Evolutionary conservation across 2,797 vertebrate genomes (phyloP).

Genomic region (Nothura maculosa): DNA sequence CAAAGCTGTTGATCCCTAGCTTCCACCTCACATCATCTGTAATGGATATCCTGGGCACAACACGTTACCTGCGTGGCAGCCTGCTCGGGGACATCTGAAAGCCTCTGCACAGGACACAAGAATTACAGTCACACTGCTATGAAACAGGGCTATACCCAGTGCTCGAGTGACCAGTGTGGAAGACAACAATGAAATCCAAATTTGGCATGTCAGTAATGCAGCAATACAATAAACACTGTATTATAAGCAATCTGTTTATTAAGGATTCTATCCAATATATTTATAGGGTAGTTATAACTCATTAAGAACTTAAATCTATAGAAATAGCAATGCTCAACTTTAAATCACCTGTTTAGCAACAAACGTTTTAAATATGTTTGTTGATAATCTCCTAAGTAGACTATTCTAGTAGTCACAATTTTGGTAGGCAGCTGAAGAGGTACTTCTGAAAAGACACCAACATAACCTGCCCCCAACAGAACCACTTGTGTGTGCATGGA

Average conservation of each 20-base stretch:
- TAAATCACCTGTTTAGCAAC: not conserved
- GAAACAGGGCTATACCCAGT: not conserved
- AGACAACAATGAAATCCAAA: not conserved
- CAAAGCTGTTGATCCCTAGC: not conserved
- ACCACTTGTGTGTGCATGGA: not conserved
- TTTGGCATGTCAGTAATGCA: not conserved
- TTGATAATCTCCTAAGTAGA: not conserved
- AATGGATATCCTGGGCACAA: not conserved
- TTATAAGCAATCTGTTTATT: not conserved
- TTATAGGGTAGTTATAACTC: not conserved
- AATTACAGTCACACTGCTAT: not conserved
- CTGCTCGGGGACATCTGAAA: not conserved
- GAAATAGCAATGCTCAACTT: not conserved
- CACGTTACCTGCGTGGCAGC: rapidly evolving
- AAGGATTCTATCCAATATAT: not conserved
- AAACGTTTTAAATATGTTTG: not conserved
- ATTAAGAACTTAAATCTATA: not conserved
- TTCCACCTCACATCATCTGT: not conserved
- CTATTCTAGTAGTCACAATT: not conserved
- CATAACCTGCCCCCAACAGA: not conserved
- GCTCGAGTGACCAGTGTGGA: not conserved
- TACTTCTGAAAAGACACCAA: not conserved
- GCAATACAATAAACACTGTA: not conserved
- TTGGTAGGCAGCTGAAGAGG: not conserved
- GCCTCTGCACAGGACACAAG: not conserved